Evolutionary conservation across 2,113 vertebrate species (phyloP).

Genomic region (Sciurus niger): DNA sequence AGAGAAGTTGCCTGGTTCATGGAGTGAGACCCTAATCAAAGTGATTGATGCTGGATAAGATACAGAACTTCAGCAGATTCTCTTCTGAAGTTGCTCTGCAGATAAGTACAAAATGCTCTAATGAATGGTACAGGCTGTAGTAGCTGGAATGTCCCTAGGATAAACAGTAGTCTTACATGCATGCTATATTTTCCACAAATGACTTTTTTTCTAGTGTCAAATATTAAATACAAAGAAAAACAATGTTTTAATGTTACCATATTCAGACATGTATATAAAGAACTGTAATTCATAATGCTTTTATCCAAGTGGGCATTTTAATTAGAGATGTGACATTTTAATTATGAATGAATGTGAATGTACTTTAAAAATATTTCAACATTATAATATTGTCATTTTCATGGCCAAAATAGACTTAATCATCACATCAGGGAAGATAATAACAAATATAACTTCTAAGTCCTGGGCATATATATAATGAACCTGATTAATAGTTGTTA

Average conservation of each 20-base stretch:
- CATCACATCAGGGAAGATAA: background rate
- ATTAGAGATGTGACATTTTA: slow-evolving; percentile 47
- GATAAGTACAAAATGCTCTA: slow-evolving; percentile 85
- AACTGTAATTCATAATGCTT: slow-evolving; percentile 1
- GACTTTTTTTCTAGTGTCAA: slow-evolving; percentile 73
- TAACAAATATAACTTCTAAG: slow-evolving; percentile 45
- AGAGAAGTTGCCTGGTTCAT: slow-evolving; percentile 87
- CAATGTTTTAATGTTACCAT: background rate
- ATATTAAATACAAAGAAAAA: slow-evolving; percentile 70
- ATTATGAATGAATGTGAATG: background rate
- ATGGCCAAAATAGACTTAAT: background rate
- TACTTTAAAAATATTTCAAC: slow-evolving; percentile 29
- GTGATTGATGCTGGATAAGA: slow-evolving; percentile 89
- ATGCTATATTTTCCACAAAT: slow-evolving; percentile 78
- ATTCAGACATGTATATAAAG: background rate
- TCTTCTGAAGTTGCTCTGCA: slow-evolving; percentile 80
- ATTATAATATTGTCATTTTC: slow-evolving; percentile 36
- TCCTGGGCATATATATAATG: background rate
- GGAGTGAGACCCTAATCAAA: slow-evolving; percentile 90
- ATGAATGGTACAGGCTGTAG: slow-evolving; percentile 84
- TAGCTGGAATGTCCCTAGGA: slow-evolving; percentile 81
- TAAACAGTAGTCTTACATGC: slow-evolving; percentile 84
- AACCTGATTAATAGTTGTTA: background rate
- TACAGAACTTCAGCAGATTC: slow-evolving; percentile 85
- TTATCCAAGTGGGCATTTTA: slow-evolving; percentile 55